Percentiles rank a stretch among this genome's conserved stretches.
These are phyloP conservation scores for Taphrorychus bicolor DNA, from an alignment of 2,888 invertebrate genomes.

Conservation along the genomic window DNA sequence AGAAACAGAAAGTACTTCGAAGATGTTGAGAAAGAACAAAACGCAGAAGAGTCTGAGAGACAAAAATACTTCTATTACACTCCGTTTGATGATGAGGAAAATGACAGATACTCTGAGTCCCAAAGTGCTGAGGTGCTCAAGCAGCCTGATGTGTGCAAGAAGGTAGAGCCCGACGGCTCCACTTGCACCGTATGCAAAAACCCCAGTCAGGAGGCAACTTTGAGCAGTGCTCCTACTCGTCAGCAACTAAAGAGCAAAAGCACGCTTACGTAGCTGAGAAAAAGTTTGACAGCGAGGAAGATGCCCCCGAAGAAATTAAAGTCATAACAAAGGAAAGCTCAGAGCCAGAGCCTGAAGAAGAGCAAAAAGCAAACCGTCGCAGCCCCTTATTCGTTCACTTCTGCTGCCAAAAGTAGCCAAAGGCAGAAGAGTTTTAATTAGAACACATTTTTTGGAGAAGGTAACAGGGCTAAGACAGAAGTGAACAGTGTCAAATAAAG, in stretches of 20 bases:
- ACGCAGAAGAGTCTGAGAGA: conserved; percentile 30
- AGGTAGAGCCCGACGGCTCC: conserved; percentile 70
- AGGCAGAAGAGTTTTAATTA: no score
- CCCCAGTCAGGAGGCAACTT: conserved; percentile 76
- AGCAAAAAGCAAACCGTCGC: conserved; percentile 51
- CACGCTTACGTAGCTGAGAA: conserved; percentile 72
- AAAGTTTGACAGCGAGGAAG: conserved; percentile 66
- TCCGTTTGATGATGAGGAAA: conserved; percentile 64
- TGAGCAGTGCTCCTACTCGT: conserved; percentile 81
- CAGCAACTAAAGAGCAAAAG: conserved; percentile 74
- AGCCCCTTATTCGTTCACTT: conserved; percentile 8
- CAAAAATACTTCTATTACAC: conserved; percentile 53
- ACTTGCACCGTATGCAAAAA: conserved; percentile 78
- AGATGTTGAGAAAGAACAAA: conserved; percentile 52
- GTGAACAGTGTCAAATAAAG: no score
- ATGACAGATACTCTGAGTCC: conserved; percentile 67
- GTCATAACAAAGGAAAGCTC: conserved; percentile 10
- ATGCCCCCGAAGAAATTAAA: conserved; percentile 60
- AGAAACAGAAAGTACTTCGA: conserved; percentile 45
- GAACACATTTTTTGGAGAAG: no score
- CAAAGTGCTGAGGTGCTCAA: conserved; percentile 67
- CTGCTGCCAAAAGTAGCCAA: conserved; percentile 33
- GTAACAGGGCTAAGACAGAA: no score
- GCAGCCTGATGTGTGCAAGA: conserved; percentile 70
- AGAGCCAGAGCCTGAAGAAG: conserved; percentile 44